A percentile compares a stretch with the other conserved stretches of the same genome.
These are phyloP conservation scores for Spisula subtruncata DNA, from an alignment of 2,888 invertebrate species.

Conservation along the genomic window DNA sequence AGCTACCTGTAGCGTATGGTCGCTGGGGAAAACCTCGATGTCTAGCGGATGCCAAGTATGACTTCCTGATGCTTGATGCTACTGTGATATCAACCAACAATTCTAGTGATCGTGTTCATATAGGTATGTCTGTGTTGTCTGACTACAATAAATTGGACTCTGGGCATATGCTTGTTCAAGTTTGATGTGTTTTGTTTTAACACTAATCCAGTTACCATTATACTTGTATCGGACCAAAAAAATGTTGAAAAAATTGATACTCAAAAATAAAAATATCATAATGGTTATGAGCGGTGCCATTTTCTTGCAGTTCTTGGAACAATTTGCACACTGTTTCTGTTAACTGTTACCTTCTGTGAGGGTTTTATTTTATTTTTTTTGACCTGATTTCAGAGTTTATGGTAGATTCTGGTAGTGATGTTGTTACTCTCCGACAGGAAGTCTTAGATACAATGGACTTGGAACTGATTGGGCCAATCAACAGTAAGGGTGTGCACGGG, in stretches of 20 bases:
- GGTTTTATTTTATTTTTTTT: too few species aligned
- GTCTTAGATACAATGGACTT: conserved; percentile 80
- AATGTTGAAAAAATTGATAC: too few species aligned
- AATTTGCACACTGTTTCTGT: too few species aligned
- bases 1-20: conserved; percentile 80
- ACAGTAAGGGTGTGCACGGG: conserved; percentile 85
- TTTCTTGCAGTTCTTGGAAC: too few species aligned
- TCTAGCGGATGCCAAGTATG: conserved; percentile 83
- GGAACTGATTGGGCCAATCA: conserved; percentile 81
- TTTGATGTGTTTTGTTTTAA: too few species aligned
- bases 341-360: too few species aligned
- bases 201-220: too few species aligned
- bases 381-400: conserved; percentile 81
- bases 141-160: too few species aligned
- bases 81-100: conserved; percentile 79
- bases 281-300: too few species aligned
- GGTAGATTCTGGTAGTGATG: conserved; percentile 87
- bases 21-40: conserved; percentile 84
- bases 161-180: too few species aligned
- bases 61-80: conserved; percentile 83
- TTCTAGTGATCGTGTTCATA: conserved; percentile 65
- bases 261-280: too few species aligned
- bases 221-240: too few species aligned
- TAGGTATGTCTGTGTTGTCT: conserved; percentile 70
- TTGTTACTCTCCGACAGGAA: conserved; percentile 83